These are phyloP conservation scores for Callorhinus ursinus DNA, from an alignment of 2,113 vertebrate species.

Conservation along the genomic window DNA sequence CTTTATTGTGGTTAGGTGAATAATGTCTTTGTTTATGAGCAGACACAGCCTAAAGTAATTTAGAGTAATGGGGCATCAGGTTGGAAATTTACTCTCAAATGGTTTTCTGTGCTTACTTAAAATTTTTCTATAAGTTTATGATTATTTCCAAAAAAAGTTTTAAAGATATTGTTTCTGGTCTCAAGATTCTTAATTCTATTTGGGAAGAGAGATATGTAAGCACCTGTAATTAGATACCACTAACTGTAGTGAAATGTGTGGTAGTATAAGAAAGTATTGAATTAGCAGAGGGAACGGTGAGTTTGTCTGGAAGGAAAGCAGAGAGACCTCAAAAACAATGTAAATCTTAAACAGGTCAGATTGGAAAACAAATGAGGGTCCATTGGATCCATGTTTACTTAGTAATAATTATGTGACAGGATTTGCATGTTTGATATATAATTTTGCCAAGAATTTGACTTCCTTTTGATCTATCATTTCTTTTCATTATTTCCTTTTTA, in stretches of 20 bases:
- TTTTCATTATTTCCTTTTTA: conserved; percentile 17
- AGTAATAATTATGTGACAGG: background rate
- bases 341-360: background rate
- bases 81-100: background rate
- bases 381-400: background rate
- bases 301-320: background rate
- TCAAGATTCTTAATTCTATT: conserved; percentile 8
- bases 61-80: background rate
- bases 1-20: background rate
- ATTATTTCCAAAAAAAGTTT: background rate
- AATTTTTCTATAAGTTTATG: background rate
- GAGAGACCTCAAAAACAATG: background rate
- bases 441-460: background rate
- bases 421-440: background rate
- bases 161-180: background rate
- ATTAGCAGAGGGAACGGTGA: background rate
- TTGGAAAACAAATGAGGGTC: background rate
- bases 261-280: background rate
- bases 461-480: background rate
- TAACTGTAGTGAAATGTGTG: background rate
- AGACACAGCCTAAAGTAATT: background rate
- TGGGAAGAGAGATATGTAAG: background rate
- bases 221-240: background rate
- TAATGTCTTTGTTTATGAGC: background rate
- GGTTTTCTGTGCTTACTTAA: background rate